Base-by-base conservation (phyloP, 2,888 invertebrate genomes). In the Beris chalybata region DNA sequence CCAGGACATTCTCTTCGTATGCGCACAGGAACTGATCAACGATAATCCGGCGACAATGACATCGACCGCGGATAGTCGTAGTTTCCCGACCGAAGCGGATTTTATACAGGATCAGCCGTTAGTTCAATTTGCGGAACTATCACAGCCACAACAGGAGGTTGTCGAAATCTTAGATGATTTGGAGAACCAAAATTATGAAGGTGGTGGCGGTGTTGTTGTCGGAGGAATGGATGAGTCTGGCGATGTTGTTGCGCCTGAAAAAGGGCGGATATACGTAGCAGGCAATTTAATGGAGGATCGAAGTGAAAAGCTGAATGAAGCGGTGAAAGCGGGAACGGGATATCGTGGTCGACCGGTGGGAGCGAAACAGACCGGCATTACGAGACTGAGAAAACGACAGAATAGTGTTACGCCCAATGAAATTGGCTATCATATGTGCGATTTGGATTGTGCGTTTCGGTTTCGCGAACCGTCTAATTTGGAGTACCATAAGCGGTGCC, bases 241-340 rank as follows among this genome's bases (percentile, higher is more conserved):
- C 56, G 47, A 64, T 11, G 15, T 53, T 2, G 59, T 32, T 13
- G 56, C 65, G 5, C 74, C 74, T 1, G 78, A 78, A 69, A 75
- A 76, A n/a, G 79, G 74, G 0, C 74, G 77, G 43, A 80, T 80
- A 52, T 79, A 80, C 71, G 79, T 79, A 32, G 76, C 79, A n/a
- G 77, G 77, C 66, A 80, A 80, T 71, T 69, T 80, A 61, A 73
- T 79, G 73, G 71, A 75, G 32, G 70, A 70, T 22, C 15, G 50
- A 31, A 69, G n/a, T 29, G 66, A 68, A 2, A 15, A 59, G 7
- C 12, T 13, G 11, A n/a, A n/a, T 0, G 48, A 13, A 3, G 65
- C 67, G 22, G 67, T 47, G 0, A 48, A 38, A 2, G 22, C 13
- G 6, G 56, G 9, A 29, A 54, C 53, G 52, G 64, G 64, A n/a